These are phyloP conservation scores for Trichogramma dendrolimi DNA, from an alignment of 2,888 invertebrate genomes.

Conservation along the genomic window DNA sequence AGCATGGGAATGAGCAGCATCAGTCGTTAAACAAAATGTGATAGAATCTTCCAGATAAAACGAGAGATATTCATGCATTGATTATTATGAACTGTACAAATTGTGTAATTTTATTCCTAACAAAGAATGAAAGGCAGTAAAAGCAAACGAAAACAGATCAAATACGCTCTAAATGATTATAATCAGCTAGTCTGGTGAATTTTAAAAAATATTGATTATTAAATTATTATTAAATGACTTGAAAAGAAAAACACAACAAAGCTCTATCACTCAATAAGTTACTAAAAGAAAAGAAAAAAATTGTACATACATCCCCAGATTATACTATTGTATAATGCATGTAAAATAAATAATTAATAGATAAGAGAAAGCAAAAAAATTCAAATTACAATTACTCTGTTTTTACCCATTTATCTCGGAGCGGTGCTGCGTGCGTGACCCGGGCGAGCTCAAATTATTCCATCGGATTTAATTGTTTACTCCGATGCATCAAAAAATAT, in stretches of 20 bases:
- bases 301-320: conserved; percentile 14
- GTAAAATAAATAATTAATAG: conserved; percentile 16
- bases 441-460: too few species aligned
- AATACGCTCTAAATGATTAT: conserved; percentile 2
- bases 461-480: too few species aligned
- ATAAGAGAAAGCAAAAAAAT: conserved; percentile 6
- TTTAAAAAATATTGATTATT: conserved; percentile 6
- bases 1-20: conserved; percentile 49
- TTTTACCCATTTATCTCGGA: too few species aligned
- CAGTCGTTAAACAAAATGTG: conserved; percentile 43
- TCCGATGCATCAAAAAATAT: too few species aligned
- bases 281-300: background rate
- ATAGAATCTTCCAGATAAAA: conserved; percentile 21
- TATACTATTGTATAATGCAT: conserved; percentile 10
- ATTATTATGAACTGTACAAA: conserved; percentile 10
- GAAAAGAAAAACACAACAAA: background rate
- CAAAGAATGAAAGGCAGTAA: too few species aligned
- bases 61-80: background rate
- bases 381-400: background rate
- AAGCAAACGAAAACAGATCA: background rate
- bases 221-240: background rate
- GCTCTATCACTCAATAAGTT: conserved; percentile 2
- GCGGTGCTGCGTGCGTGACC: too few species aligned
- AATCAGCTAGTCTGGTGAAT: conserved; percentile 10
- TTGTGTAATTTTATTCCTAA: conserved; percentile 9